Conservation (phyloP, 2,797 vertebrate genomes). For the Glossophaga mutica region DNA sequence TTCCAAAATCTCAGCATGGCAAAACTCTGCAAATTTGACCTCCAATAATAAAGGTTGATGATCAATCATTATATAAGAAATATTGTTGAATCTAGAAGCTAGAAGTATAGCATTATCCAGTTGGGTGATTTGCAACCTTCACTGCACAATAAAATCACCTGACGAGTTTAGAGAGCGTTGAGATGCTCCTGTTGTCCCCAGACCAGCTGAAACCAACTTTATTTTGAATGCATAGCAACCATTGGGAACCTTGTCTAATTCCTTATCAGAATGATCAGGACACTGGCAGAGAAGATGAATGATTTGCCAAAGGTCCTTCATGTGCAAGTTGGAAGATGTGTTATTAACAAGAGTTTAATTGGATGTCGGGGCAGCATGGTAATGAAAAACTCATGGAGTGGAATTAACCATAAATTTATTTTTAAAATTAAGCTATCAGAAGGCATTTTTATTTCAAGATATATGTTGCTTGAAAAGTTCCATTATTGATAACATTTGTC, state of each 20-base stretch:
- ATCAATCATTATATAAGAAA: background rate
- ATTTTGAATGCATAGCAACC: background rate
- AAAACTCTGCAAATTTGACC: background rate
- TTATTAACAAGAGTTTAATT: slow-evolving; percentile 17
- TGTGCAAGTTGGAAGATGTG: background rate
- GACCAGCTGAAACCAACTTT: background rate
- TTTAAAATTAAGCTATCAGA: slow-evolving; percentile 32
- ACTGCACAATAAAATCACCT: background rate
- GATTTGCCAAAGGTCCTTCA: background rate
- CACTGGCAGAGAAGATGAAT: background rate
- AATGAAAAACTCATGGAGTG: background rate
- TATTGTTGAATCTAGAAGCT: background rate
- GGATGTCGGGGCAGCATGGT: background rate
- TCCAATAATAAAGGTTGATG: background rate
- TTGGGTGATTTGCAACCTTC: background rate
- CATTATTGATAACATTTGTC: background rate
- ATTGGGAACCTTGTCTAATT: background rate
- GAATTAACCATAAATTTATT: slow-evolving; percentile 15
- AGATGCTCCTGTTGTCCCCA: background rate
- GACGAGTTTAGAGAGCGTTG: background rate
- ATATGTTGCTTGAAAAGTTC: background rate
- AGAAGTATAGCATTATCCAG: background rate
- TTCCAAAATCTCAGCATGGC: background rate
- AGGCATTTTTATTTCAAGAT: background rate
- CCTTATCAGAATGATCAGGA: background rate